Evolutionary conservation across 2,888 invertebrate species (phyloP).

Genomic region (Syritta pipiens): DNA sequence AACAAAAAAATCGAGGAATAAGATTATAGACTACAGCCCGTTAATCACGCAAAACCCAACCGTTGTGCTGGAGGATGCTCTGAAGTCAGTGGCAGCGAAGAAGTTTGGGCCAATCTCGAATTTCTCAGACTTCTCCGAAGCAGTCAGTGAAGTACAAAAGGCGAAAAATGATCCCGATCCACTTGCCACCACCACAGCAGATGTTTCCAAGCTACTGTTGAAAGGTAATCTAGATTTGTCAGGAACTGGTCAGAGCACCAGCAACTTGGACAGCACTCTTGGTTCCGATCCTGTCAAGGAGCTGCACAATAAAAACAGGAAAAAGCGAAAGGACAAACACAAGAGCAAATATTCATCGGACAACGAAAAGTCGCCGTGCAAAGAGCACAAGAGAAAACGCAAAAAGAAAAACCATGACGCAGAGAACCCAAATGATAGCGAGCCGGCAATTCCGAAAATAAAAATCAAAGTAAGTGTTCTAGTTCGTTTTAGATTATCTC

Average conservation of each 20-base stretch:
- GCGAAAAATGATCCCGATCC: slow-evolving; percentile 24
- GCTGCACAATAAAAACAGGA: slow-evolving; percentile 83
- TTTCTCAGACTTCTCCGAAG: slow-evolving; percentile 57
- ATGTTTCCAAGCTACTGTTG: slow-evolving; percentile 26
- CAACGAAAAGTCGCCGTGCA: slow-evolving; percentile 83
- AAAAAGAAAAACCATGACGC: slow-evolving; percentile 87
- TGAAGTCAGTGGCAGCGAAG: slow-evolving; percentile 47
- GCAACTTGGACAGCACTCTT: slow-evolving; percentile 60
- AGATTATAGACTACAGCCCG: slow-evolving; percentile 51
- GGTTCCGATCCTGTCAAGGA: slow-evolving; percentile 72
- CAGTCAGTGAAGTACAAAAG: slow-evolving; percentile 48
- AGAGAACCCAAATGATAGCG: slow-evolving; percentile 79
- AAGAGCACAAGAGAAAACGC: slow-evolving; percentile 89
- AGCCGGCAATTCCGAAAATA: slow-evolving; percentile 83
- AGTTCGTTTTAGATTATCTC: no score
- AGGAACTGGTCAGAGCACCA: slow-evolving; percentile 40
- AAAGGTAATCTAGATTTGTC: slow-evolving; percentile 57
- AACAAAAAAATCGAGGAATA: slow-evolving; percentile 35
- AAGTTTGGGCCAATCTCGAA: slow-evolving; percentile 53
- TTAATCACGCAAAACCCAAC: slow-evolving; percentile 55
- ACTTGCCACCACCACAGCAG: slow-evolving; percentile 35
- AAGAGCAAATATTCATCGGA: slow-evolving; percentile 83
- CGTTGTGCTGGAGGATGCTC: slow-evolving; percentile 57
- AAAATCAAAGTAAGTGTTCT: slow-evolving; percentile 88
- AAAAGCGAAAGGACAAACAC: slow-evolving; percentile 88